These are phyloP conservation scores for Cremastobaeus sp. DNA, from an alignment of 2,888 invertebrate species.

Conservation along the genomic window DNA sequence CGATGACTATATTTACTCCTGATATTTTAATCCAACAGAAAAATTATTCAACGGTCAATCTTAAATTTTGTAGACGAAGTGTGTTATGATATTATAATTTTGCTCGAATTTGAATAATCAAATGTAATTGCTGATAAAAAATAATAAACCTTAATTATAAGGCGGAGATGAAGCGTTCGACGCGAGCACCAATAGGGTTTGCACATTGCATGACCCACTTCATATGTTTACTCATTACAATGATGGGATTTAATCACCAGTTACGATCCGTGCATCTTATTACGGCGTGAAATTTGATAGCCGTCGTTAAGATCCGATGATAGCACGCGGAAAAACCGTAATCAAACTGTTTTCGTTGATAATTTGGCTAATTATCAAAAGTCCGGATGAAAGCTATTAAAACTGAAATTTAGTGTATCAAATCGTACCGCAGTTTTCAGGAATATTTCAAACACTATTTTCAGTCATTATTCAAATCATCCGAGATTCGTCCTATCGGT, in stretches of 20 bases:
- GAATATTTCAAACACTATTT: too few relatives aligned
- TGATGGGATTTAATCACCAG: constrained; percentile 55
- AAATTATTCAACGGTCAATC: too few relatives aligned
- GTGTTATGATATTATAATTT: constrained; percentile 34
- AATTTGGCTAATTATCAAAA: constrained; percentile 41
- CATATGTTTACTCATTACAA: constrained; percentile 57
- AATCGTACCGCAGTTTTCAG: too few relatives aligned
- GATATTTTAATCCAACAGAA: too few relatives aligned
- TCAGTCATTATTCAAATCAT: too few relatives aligned
- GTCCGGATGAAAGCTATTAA: constrained; percentile 11
- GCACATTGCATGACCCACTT: constrained; percentile 45
- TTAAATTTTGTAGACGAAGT: too few relatives aligned
- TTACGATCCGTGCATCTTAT: constrained; percentile 57
- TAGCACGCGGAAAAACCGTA: constrained; percentile 38
- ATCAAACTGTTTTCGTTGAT: constrained; percentile 46
- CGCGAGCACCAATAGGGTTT: constrained; percentile 16
- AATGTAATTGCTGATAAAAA: constrained; percentile 41
- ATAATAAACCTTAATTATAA: constrained; percentile 52
- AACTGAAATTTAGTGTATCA: constrained; percentile 1
- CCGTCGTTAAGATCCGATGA: constrained; percentile 43
- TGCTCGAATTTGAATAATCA: constrained; percentile 23
- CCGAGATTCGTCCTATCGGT: too few relatives aligned
- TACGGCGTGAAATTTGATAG: constrained; percentile 56
- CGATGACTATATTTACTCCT: too few relatives aligned
- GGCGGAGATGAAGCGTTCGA: constrained; percentile 37